Evolutionary conservation across 2,888 invertebrate species (phyloP).

Genomic region (Apodemia zela): DNA sequence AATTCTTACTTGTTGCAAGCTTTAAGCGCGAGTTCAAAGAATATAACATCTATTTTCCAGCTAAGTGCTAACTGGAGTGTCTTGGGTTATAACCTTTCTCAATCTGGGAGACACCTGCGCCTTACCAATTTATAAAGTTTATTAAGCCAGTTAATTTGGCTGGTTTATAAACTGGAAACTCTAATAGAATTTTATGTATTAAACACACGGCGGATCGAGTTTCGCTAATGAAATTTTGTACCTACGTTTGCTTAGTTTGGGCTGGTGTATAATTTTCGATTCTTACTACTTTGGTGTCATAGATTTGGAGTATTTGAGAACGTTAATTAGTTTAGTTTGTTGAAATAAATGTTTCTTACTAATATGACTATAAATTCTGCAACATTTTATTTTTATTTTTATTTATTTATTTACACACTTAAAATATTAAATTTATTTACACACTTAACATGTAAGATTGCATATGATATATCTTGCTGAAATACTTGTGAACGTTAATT

Average conservation of each 20-base stretch:
- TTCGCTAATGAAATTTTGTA: conserved; percentile 8
- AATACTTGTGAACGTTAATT: neutral
- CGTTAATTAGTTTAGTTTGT: neutral
- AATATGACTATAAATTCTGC: no score
- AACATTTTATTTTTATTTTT: no score
- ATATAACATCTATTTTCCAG: conserved; percentile 18
- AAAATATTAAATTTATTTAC: no score
- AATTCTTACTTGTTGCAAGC: neutral
- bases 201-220: conserved; percentile 6
- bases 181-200: conserved; percentile 11
- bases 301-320: neutral
- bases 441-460: no score
- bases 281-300: conserved; percentile 1
- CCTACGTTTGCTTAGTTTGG: neutral
- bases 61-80: conserved; percentile 9
- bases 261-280: neutral
- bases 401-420: no score
- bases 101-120: conserved; percentile 20
- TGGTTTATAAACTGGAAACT: conserved; percentile 15
- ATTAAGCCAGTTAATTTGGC: conserved; percentile 19
- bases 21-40: neutral
- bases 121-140: conserved; percentile 16
- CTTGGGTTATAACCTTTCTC: conserved; percentile 16
- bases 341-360: no score
- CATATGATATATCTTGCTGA: neutral